A percentile compares a stretch with the other conserved stretches of the same genome.
phyloP scores from a whole-genome alignment of 2,797 vertebrate species.

The Xiphophorus birchmanni region DNA sequence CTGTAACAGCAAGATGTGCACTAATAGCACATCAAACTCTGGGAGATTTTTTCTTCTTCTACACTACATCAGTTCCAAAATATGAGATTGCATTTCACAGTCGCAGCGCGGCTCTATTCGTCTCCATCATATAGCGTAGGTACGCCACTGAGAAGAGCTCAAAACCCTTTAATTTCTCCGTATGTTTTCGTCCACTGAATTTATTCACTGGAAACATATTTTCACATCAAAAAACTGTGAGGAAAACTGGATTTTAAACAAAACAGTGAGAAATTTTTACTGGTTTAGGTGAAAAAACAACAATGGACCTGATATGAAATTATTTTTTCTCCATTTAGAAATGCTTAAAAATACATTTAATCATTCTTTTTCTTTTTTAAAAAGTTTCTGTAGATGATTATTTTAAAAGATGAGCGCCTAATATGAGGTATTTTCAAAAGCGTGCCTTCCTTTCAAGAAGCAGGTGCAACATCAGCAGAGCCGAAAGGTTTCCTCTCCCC shows the following conservation, averaged over 20 bases:
- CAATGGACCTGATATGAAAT: too few relatives aligned
- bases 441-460: conserved; percentile 31
- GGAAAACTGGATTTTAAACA: background rate
- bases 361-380: background rate
- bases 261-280: background rate
- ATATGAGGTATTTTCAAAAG: conserved; percentile 17
- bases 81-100: background rate
- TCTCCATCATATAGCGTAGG: background rate
- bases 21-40: background rate
- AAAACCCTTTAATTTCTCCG: background rate
- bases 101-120: background rate
- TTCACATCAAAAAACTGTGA: background rate
- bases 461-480: conserved; percentile 49
- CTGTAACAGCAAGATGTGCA: background rate
- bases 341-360: background rate
- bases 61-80: background rate
- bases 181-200: background rate
- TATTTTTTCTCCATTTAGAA: background rate
- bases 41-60: background rate
- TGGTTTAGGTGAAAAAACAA: background rate
- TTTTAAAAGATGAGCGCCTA: background rate
- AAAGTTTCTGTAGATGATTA: background rate
- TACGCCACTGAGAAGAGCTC: background rate
- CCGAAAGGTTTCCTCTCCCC: conserved; percentile 28
- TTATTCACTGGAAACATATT: background rate